Evolutionary conservation across 2,888 invertebrate species (phyloP).

Genomic region (Xanthia icteritia): DNA sequence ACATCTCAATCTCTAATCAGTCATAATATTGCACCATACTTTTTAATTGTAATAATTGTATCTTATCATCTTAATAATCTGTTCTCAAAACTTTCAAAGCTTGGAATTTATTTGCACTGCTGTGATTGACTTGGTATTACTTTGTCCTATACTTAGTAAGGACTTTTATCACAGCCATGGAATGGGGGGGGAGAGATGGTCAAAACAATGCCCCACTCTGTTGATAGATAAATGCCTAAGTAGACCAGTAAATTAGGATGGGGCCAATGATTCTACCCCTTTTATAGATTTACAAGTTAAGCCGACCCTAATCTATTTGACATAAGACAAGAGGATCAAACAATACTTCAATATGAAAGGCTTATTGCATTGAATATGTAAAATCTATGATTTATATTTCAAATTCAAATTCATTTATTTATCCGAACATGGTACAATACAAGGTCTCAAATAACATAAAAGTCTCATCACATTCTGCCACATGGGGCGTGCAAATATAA

Average conservation of each 20-base stretch:
- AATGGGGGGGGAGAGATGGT: too few species aligned
- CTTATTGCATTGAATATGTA: neutral
- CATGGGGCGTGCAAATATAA: too few species aligned
- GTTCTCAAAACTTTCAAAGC: neutral
- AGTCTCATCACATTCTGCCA: too few species aligned
- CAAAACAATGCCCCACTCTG: neutral
- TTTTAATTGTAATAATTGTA: neutral
- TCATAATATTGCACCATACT: conserved; percentile 35
- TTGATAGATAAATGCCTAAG: neutral
- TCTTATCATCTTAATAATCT: neutral
- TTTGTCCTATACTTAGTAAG: neutral
- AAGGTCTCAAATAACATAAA: too few species aligned
- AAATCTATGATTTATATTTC: too few species aligned
- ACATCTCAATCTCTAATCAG: neutral
- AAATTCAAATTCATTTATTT: too few species aligned
- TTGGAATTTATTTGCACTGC: neutral
- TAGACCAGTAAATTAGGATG: neutral
- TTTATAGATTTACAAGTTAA: neutral
- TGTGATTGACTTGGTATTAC: neutral
- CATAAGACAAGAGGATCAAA: too few species aligned
- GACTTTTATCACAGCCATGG: neutral
- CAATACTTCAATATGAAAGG: neutral
- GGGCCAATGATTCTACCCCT: neutral
- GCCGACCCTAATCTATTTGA: too few species aligned
- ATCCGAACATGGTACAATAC: too few species aligned